A percentile compares a stretch with the other conserved stretches of the same genome.
Conservation (phyloP, 2,797 vertebrate genomes). For the Mormyrops attenuatus region DNA sequence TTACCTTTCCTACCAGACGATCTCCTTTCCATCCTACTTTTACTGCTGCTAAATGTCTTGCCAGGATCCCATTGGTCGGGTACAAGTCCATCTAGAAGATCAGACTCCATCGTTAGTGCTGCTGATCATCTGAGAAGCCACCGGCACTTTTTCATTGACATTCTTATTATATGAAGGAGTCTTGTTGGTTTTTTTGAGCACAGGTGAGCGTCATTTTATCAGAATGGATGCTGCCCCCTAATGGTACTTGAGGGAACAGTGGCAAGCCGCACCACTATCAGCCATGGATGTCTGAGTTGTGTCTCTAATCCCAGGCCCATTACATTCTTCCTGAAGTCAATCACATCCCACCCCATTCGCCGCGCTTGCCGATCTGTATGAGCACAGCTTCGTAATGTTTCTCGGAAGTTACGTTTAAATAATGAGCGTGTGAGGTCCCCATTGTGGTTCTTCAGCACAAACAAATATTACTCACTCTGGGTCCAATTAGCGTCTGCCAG, state of each 20-base stretch:
- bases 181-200: not conserved
- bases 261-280: not conserved
- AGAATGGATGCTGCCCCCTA: not conserved
- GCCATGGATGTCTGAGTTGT: not conserved
- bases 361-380: not conserved
- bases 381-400: conserved; percentile 1
- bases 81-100: not conserved
- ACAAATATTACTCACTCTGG: not conserved
- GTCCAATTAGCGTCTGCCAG: not conserved
- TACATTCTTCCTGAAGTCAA: not conserved
- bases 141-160: not conserved
- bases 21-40: not conserved
- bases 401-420: conserved; percentile 3
- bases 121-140: not conserved
- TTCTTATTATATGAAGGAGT: not conserved
- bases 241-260: not conserved
- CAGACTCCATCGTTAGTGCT: not conserved
- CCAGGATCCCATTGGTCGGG: not conserved
- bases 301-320: not conserved
- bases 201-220: not conserved
- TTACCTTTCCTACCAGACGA: not conserved
- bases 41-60: not conserved
- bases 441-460: not conserved
- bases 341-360: not conserved
- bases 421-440: conserved; percentile 4